phyloP scores from a whole-genome alignment of 2,797 vertebrate species.

The Propithecus perrieri region DNA sequence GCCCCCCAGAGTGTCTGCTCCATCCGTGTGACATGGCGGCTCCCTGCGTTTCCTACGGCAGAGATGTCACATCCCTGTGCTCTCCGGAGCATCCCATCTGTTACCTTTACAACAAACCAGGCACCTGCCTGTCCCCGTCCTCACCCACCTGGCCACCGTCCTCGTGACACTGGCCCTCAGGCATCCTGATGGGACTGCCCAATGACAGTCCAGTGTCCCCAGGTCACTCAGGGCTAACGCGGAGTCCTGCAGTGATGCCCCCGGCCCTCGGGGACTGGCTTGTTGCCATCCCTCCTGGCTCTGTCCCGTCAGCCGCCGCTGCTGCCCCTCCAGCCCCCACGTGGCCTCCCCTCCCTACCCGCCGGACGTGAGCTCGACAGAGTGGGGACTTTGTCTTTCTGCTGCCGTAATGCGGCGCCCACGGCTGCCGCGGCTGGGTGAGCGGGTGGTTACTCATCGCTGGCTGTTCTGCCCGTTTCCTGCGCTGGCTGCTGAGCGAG shows the following conservation, averaged over 20 bases:
- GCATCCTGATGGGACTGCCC: too few species aligned
- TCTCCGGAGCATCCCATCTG: not conserved
- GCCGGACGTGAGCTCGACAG: too few species aligned
- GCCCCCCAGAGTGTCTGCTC: not conserved
- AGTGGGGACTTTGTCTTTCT: too few species aligned
- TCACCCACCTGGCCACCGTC: too few species aligned
- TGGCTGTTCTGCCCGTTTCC: too few species aligned
- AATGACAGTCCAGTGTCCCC: not conserved
- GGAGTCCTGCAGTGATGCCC: not conserved
- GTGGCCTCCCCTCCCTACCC: not conserved
- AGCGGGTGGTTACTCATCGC: too few species aligned
- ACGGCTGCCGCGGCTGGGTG: too few species aligned
- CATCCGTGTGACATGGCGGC: not conserved
- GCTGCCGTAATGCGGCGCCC: too few species aligned
- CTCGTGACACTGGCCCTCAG: too few species aligned
- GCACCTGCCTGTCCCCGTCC: not conserved
- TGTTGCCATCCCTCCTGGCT: not conserved
- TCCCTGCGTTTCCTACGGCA: not conserved
- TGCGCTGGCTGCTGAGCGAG: not conserved
- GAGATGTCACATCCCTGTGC: accelerated
- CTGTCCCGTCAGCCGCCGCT: not conserved
- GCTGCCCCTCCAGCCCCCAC: not conserved
- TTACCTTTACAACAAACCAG: not conserved
- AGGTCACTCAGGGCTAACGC: not conserved
- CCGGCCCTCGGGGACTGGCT: too few species aligned